Percentiles rank a stretch among this genome's conserved stretches.
Evolutionary conservation across 2,797 vertebrate genomes (phyloP).

Genomic region (Onychomys torridus): DNA sequence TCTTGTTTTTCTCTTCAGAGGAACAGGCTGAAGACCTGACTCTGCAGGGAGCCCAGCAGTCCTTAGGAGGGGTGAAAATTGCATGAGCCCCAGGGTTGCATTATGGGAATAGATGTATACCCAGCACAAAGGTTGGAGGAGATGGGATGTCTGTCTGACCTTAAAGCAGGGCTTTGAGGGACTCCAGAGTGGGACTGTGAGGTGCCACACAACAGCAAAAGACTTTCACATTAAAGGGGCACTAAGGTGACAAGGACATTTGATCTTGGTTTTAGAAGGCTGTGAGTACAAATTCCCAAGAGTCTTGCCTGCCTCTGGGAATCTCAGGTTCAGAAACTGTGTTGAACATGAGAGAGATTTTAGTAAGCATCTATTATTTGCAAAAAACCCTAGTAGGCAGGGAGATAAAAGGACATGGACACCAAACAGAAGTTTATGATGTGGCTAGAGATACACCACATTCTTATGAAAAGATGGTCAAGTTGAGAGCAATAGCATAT

Average conservation of each 20-base stretch:
- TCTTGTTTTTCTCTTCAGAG: slow-evolving; percentile 72
- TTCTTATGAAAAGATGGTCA: slow-evolving; percentile 11
- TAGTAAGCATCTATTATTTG: neutral
- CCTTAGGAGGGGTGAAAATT: slow-evolving; percentile 52
- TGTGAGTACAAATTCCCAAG: neutral
- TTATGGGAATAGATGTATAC: neutral
- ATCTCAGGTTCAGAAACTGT: neutral
- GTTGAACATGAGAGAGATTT: neutral
- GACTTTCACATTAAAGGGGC: neutral
- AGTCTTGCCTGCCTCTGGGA: neutral
- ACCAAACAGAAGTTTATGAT: neutral
- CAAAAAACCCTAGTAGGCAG: neutral
- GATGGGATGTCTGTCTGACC: neutral
- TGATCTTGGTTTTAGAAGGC: neutral
- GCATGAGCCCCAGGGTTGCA: neutral
- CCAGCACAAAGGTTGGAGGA: neutral
- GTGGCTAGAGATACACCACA: neutral
- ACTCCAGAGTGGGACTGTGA: neutral
- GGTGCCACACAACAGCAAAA: neutral
- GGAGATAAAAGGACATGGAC: neutral
- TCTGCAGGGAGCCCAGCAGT: slow-evolving; percentile 38
- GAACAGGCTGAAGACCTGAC: slow-evolving; percentile 37
- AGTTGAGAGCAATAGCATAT: neutral
- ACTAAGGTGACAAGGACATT: neutral
- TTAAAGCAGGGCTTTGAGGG: neutral